Evolutionary conservation across 2,113 vertebrate genomes (phyloP).

Genomic region (Cyphomyrus plagiostoma): DNA sequence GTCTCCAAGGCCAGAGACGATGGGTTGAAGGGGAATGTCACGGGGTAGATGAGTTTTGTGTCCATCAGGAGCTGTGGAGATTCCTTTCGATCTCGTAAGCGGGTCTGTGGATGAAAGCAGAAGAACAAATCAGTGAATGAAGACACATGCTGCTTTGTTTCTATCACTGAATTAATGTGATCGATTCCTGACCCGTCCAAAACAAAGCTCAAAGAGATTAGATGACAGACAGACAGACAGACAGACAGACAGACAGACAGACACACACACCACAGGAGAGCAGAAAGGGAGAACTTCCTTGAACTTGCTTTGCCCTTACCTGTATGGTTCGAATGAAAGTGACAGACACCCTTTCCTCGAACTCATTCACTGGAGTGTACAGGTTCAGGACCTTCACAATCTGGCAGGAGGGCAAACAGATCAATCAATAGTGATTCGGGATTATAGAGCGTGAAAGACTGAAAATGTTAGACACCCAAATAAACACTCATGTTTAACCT

Average conservation of each 20-base stretch:
- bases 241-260: no score
- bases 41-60: slow-evolving; percentile 81
- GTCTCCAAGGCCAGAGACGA: slow-evolving; percentile 85
- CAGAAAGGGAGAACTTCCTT: not conserved
- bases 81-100: slow-evolving; percentile 80
- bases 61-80: slow-evolving; percentile 90
- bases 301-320: slow-evolving; percentile 53
- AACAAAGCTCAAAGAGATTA: not conserved
- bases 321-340: slow-evolving; percentile 84
- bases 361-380: slow-evolving; percentile 95
- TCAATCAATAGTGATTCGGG: not conserved
- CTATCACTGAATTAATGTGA: not conserved
- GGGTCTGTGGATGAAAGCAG: slow-evolving; percentile 54
- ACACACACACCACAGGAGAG: not conserved
- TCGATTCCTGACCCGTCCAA: not conserved
- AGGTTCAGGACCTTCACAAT: slow-evolving; percentile 92
- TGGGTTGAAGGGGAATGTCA: slow-evolving; percentile 81
- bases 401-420: slow-evolving; percentile 52
- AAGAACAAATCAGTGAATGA: not conserved
- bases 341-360: slow-evolving; percentile 88
- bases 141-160: not conserved
- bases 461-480: not conserved
- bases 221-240: not conserved
- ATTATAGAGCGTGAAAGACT: not conserved
- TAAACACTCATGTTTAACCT: not conserved